These are phyloP conservation scores for Dendrocincla fuliginosa DNA, from an alignment of 2,797 vertebrate genomes.

Conservation along the genomic window DNA sequence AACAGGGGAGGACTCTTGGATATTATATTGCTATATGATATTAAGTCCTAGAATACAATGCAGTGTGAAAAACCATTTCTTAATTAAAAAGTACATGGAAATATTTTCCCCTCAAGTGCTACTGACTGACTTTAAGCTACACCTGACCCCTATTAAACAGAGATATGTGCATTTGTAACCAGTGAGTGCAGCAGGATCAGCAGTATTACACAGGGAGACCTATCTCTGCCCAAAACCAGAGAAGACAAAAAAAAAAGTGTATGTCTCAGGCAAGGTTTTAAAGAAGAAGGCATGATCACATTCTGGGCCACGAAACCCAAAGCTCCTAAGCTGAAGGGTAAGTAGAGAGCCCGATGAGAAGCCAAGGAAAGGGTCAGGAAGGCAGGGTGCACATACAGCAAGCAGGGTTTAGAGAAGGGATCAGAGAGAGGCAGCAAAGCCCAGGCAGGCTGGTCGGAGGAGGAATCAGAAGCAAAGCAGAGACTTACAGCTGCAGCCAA, in stretches of 20 bases:
- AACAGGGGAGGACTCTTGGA: not conserved
- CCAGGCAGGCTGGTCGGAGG: fast-evolving
- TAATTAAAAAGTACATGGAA: not conserved
- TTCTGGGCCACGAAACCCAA: not conserved
- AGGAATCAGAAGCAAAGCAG: not conserved
- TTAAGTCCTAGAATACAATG: not conserved
- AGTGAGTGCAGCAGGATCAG: not conserved
- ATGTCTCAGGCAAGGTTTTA: not conserved
- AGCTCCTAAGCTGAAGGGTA: not conserved
- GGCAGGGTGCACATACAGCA: not conserved
- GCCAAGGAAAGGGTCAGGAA: not conserved
- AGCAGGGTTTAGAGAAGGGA: not conserved
- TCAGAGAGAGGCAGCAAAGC: not conserved
- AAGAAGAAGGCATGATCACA: not conserved
- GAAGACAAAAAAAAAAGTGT: not conserved
- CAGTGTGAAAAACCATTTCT: not conserved
- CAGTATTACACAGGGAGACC: not conserved
- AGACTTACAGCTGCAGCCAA: not conserved
- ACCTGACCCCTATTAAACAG: not conserved
- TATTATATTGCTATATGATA: not conserved
- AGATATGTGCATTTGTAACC: not conserved
- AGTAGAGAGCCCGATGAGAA: not conserved
- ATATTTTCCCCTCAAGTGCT: not conserved
- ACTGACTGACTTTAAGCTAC: not conserved
- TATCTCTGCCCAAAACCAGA: not conserved